These are phyloP conservation scores for Thalassarche chlororhynchos DNA, from an alignment of 2,113 vertebrate species.

Conservation along the genomic window DNA sequence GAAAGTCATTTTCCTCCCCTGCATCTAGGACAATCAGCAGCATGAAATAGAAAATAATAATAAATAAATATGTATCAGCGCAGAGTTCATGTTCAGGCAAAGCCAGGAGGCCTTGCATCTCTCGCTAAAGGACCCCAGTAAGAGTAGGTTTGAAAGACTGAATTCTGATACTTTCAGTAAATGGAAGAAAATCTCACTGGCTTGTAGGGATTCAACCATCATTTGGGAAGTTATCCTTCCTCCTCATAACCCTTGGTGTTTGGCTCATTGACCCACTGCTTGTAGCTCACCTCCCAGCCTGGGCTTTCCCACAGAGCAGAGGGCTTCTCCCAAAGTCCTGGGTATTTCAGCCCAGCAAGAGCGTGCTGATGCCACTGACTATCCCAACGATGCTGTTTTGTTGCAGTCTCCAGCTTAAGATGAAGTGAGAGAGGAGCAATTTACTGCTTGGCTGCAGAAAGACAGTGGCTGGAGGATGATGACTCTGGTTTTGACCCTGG, in stretches of 20 bases:
- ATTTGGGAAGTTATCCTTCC: not conserved
- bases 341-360: not conserved
- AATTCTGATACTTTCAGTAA: not conserved
- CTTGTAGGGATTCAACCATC: not conserved
- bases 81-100: not conserved
- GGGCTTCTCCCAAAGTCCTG: not conserved
- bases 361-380: not conserved
- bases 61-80: conserved; percentile 42
- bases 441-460: not conserved
- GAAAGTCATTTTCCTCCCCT: conserved; percentile 35
- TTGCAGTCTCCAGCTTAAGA: not conserved
- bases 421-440: not conserved
- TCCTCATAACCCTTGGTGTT: not conserved
- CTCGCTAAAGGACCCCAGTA: not conserved
- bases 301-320: not conserved
- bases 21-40: conserved; percentile 12
- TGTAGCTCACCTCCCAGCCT: not conserved
- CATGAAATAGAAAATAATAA: conserved; percentile 5
- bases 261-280: not conserved
- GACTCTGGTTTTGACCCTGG: not conserved
- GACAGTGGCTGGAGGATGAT: not conserved
- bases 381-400: accelerated
- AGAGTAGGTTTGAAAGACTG: not conserved
- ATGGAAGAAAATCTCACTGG: not conserved
- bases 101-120: not conserved